Base-by-base conservation (phyloP, 1,140 invertebrate species). In the Drosophila nikananu region DNA sequence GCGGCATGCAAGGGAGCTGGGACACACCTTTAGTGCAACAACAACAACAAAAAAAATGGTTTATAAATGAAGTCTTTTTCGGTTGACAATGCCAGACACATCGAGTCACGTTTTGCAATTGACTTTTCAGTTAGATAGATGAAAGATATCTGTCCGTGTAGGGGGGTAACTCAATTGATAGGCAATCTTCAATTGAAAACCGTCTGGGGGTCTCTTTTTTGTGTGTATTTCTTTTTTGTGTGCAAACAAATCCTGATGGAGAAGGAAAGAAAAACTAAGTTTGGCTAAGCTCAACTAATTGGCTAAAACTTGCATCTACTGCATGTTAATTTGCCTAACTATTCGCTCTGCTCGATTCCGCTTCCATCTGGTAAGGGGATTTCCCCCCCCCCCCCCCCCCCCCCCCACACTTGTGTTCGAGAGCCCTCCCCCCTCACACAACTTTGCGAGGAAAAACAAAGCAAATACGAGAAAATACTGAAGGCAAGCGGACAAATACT, bases 271-370 rank as follows among this genome's bases (percentile, higher is more conserved):
- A 66, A 68, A 68, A 79, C 75, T 74, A 62, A 79, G 59, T 78
- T 80, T 83, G 73, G 48, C 54, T 46, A 70, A 87, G 74, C 83
- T 82, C 77, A 77, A 66, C 83, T 87, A 87, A 87, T 87, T 87
- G 84, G 84, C 84, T 77, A 75, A 87, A 78, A 87, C 83, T 83
- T 80, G 83, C 83, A 87, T 82, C 80, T 75, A 55, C 82, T 83
- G 84, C 84, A 87, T 87, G 83, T 89, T 87, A 87, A 87, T 87
- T 86, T 83, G 67, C 67, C 83, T 62, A 82, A 82, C 83, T 73
- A 76, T 64, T 46, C 17, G 57, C 63, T 55, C 39, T 58, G 44
- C 52, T 37, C 64, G 49, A 30, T 37, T 37, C 44, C 61, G 41
- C 21, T 41, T 25, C 48, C 46, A 39, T 66, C 42, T 42, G 12